These are phyloP conservation scores for Heterotilapia buettikoferi DNA, from an alignment of 2,113 vertebrate species.

Conservation along the genomic window DNA sequence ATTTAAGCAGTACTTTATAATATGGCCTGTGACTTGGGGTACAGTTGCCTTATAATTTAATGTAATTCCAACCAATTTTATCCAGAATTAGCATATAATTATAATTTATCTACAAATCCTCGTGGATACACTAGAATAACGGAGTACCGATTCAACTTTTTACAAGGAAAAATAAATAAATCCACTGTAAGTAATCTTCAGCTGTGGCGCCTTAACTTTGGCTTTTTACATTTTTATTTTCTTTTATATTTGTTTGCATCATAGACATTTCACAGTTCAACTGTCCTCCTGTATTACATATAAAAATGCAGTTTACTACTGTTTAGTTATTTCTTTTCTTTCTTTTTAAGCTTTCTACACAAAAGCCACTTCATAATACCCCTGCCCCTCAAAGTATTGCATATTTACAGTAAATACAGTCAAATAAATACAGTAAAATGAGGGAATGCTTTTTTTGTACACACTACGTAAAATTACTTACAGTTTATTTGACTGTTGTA, in stretches of 20 bases:
- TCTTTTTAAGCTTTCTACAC: background rate
- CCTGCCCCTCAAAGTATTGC: background rate
- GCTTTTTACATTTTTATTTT: background rate
- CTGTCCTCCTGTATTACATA: background rate
- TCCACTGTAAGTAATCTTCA: background rate
- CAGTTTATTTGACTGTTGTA: background rate
- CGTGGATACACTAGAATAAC: background rate
- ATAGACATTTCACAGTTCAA: accelerated
- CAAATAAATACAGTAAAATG: background rate
- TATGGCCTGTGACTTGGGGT: background rate
- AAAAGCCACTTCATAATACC: background rate
- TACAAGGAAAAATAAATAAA: background rate
- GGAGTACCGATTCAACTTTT: background rate
- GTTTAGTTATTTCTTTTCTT: background rate
- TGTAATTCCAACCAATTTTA: background rate
- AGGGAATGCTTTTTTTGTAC: background rate
- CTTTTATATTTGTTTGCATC: background rate
- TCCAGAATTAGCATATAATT: background rate
- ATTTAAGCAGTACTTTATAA: background rate
- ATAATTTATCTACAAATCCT: background rate
- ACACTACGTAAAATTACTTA: background rate
- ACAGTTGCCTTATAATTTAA: background rate
- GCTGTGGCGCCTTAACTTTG: background rate
- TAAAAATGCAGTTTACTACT: background rate
- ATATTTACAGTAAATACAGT: background rate